Base-by-base conservation (phyloP, 1,140 invertebrate genomes). In the Eupeodes corollae region DNA sequence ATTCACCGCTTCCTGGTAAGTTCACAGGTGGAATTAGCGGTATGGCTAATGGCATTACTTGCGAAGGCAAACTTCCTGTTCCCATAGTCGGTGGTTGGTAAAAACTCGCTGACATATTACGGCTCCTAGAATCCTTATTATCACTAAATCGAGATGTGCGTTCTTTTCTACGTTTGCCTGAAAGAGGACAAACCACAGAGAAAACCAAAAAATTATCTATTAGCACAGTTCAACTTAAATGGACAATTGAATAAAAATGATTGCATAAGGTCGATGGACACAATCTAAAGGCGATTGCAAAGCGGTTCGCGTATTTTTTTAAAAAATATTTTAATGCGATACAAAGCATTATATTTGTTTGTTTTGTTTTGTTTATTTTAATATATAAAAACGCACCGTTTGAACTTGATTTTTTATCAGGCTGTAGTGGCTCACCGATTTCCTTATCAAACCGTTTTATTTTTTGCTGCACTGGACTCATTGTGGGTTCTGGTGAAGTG, bases 121-220 rank as follows among this genome's bases (percentile, higher is more conserved):
- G n/a, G 50, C 26, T 50, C 48, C 61, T 66, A 12, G 56, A 53
- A 15, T 67, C 63, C 42, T 67, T 64, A 19, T 64, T 64, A 52
- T 66, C 63, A 46, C 63, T 67, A 19, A 67, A 67, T 11, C 63
- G 59, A 0, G 63, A 64, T 6, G 59, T 64, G 1, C 63, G 53
- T 42, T 67, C 63, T 39, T 57, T 63, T 6, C 50, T 51, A 1
- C 63, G 54, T 50, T 67, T 67, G 11, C 60, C 59, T 57, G 32
- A 13, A 11, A 18, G 10, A 3, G 12, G 5, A 31, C n/a, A 18
- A 10, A 3, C n/a, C n/a, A 13, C 42, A 32, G 13, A 14, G 33
- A 15, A 32, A n/a, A 35, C 12, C 14, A 35, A 5, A 35, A 35
- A 35, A 10, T 3, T 5, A 15, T 35, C 14, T 35, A 26, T 26